These are phyloP conservation scores for Rhizoglyphus robini DNA, from an alignment of 1,140 invertebrate species.

Conservation along the genomic window DNA sequence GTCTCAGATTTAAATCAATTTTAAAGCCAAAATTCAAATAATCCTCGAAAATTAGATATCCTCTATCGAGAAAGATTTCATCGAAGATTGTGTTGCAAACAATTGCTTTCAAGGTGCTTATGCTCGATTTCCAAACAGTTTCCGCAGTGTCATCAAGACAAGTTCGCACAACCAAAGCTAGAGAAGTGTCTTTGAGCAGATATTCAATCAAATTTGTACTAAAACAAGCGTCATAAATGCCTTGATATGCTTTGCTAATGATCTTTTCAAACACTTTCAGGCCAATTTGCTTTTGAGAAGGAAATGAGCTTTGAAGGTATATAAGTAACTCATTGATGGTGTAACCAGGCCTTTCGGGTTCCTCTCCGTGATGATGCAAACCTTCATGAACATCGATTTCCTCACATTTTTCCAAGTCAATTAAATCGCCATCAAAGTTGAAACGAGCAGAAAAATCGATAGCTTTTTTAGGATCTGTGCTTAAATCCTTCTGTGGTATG, in stretches of 20 bases:
- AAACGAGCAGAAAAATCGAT: slow-evolving; percentile 18
- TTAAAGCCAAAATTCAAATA: not conserved
- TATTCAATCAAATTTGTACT: slow-evolving; percentile 10
- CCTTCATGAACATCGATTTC: slow-evolving; percentile 21
- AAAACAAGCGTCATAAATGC: slow-evolving; percentile 20
- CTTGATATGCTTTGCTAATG: slow-evolving; percentile 17
- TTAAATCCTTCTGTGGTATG: not conserved
- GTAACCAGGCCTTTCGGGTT: slow-evolving; percentile 24
- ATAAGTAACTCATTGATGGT: slow-evolving; percentile 24
- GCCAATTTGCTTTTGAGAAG: slow-evolving; percentile 22
- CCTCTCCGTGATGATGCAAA: slow-evolving; percentile 25
- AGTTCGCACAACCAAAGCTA: slow-evolving; percentile 13
- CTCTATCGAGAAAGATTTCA: slow-evolving; percentile 22
- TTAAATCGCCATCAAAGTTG: slow-evolving; percentile 23
- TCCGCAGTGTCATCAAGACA: slow-evolving; percentile 19
- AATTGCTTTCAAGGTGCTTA: slow-evolving; percentile 22
- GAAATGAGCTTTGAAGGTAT: slow-evolving; percentile 20
- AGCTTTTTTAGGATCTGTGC: not conserved
- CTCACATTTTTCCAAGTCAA: not conserved
- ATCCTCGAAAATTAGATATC: slow-evolving; percentile 18
- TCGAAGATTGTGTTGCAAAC: slow-evolving; percentile 23
- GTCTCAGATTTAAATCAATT: not conserved
- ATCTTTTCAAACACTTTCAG: slow-evolving; percentile 23
- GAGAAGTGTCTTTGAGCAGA: slow-evolving; percentile 8
- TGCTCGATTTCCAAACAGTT: slow-evolving; percentile 12